These are phyloP conservation scores for Plecturocebus donacophilus DNA, from an alignment of 2,113 vertebrate genomes.

Conservation along the genomic window DNA sequence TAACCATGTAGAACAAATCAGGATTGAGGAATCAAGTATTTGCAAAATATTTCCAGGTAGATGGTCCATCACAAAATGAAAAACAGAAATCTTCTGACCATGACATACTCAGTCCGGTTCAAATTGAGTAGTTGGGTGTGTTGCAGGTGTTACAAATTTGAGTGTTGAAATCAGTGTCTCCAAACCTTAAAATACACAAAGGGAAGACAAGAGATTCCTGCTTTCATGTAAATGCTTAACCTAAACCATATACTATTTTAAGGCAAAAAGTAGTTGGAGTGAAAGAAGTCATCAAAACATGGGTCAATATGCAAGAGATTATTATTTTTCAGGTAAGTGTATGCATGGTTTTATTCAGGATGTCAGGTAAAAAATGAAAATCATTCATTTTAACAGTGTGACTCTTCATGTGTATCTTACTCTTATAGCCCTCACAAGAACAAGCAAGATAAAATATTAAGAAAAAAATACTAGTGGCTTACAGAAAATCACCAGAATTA, in stretches of 20 bases:
- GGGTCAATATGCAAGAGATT: neutral
- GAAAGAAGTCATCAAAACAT: neutral
- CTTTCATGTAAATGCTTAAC: neutral
- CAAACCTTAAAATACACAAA: neutral
- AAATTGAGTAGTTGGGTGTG: neutral
- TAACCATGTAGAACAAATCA: neutral
- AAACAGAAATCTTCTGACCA: neutral
- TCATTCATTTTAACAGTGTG: neutral
- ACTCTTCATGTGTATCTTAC: neutral
- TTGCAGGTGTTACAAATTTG: neutral
- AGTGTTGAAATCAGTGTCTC: neutral
- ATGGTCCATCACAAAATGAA: neutral
- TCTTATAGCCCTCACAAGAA: neutral
- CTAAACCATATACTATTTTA: neutral
- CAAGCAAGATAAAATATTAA: neutral
- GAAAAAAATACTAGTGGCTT: neutral
- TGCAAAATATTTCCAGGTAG: neutral
- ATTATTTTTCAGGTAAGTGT: neutral
- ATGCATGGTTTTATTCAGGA: neutral
- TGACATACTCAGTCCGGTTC: accelerated
- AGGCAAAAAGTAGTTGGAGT: neutral
- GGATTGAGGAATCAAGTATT: neutral
- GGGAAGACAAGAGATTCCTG: neutral
- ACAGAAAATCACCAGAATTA: neutral
- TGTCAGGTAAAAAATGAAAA: neutral